Conservation (phyloP, 2,797 vertebrate genomes). For the Siniperca undulata region DNA sequence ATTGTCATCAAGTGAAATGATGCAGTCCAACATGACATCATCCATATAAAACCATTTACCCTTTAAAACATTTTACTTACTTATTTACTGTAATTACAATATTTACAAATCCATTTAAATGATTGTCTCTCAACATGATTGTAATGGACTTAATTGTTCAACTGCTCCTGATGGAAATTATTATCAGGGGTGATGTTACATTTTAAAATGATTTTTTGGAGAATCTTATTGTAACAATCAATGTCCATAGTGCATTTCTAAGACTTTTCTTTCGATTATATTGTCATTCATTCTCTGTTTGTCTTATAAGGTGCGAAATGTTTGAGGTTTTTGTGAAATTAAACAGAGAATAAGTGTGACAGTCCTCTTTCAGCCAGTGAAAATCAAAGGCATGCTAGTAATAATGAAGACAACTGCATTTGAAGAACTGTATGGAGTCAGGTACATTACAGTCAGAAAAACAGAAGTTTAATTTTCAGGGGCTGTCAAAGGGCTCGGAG, state of each 20-base stretch:
- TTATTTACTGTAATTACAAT: slow-evolving; percentile 63
- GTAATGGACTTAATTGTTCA: slow-evolving; percentile 32
- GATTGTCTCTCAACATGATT: slow-evolving; percentile 68
- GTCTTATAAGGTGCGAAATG: slow-evolving; percentile 68
- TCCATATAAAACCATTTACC: slow-evolving; percentile 73
- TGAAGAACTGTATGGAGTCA: neutral
- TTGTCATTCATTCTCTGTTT: slow-evolving; percentile 54
- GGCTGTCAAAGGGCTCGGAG: slow-evolving; percentile 72
- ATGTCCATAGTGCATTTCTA: slow-evolving; percentile 48
- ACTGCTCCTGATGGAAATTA: slow-evolving; percentile 5
- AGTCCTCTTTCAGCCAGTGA: slow-evolving; percentile 33
- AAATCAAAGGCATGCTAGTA: slow-evolving; percentile 53
- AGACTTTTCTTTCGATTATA: slow-evolving; percentile 8
- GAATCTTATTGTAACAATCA: slow-evolving; percentile 60
- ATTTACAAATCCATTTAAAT: slow-evolving; percentile 70
- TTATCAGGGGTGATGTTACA: slow-evolving; percentile 21
- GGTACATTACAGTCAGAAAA: slow-evolving; percentile 24
- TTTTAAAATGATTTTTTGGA: slow-evolving; percentile 23
- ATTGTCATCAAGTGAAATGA: slow-evolving; percentile 62
- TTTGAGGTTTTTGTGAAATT: slow-evolving; percentile 46
- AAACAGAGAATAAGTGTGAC: slow-evolving; percentile 17
- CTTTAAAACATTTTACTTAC: slow-evolving; percentile 72
- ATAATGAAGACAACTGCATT: slow-evolving; percentile 30
- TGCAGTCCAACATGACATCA: slow-evolving; percentile 60
- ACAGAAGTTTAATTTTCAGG: slow-evolving; percentile 66